Conservation (phyloP, 2,113 vertebrate genomes). For the Xiphophorus hellerii region DNA sequence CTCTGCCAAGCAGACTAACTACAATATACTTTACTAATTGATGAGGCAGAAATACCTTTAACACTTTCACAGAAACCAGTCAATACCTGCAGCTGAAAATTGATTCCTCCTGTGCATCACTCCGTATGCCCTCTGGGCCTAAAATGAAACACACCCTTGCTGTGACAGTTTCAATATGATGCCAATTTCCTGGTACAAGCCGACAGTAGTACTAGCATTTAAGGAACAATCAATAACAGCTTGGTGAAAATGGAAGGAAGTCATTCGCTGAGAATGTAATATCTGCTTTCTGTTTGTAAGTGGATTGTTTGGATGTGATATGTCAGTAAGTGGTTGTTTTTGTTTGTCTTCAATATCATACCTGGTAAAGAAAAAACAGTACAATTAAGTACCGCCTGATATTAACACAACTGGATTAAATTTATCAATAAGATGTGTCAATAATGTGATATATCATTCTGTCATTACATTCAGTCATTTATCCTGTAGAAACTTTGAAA, state of each 20-base stretch:
- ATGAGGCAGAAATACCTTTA: slow-evolving; percentile 28
- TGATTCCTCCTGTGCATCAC: slow-evolving; percentile 51
- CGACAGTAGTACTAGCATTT: slow-evolving; percentile 70
- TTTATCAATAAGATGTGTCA: neutral
- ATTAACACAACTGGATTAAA: neutral
- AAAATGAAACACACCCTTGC: slow-evolving; percentile 66
- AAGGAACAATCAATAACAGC: slow-evolving; percentile 78
- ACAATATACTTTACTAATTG: slow-evolving; percentile 29
- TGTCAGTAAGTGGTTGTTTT: slow-evolving; percentile 1
- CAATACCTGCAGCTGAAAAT: slow-evolving; percentile 47
- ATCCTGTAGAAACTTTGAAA: neutral
- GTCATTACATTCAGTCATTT: too few relatives aligned
- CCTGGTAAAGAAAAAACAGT: neutral
- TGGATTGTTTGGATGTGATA: slow-evolving; percentile 5
- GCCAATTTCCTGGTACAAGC: slow-evolving; percentile 79
- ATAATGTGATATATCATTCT: neutral
- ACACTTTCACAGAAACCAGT: slow-evolving; percentile 26
- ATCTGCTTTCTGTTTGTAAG: slow-evolving; percentile 6
- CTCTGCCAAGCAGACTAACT: neutral
- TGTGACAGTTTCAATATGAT: slow-evolving; percentile 77
- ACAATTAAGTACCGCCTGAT: neutral
- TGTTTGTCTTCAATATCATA: neutral
- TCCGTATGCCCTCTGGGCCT: slow-evolving; percentile 41
- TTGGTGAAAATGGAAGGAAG: slow-evolving; percentile 56
- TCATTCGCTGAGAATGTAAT: slow-evolving; percentile 67